Percentiles rank a stretch among this genome's conserved stretches.
phyloP scores from a whole-genome alignment of 2,797 vertebrate species.

The Falco rusticolus region DNA sequence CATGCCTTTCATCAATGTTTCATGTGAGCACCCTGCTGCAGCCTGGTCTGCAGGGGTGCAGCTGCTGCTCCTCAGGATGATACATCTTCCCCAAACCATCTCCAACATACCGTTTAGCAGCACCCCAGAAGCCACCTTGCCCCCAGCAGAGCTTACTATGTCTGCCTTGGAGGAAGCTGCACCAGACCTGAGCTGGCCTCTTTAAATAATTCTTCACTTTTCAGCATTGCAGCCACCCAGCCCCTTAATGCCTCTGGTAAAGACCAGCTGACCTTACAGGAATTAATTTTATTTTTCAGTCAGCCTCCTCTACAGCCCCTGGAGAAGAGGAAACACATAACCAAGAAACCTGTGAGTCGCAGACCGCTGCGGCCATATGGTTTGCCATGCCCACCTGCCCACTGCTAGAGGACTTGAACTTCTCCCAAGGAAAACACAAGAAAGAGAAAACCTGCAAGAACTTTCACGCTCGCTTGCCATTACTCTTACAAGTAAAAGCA shows the following conservation, averaged over 20 bases:
- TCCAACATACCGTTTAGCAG: background rate
- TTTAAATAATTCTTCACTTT: background rate
- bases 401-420: background rate
- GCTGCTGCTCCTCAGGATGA: background rate
- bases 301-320: background rate
- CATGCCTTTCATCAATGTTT: background rate
- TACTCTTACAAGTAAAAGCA: background rate
- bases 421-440: background rate
- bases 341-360: background rate
- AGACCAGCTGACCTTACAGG: background rate
- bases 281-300: background rate
- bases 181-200: background rate
- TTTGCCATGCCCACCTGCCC: background rate
- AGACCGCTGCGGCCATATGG: background rate
- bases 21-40: background rate
- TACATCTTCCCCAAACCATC: background rate
- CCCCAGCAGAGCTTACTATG: background rate
- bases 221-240: background rate
- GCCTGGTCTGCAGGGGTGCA: background rate
- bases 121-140: background rate
- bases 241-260: background rate
- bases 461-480: fast-evolving
- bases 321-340: background rate
- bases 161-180: background rate
- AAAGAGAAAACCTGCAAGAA: background rate